Base-by-base conservation (phyloP, 1,140 invertebrate genomes). In the Caenorhabditis elegans region DNA sequence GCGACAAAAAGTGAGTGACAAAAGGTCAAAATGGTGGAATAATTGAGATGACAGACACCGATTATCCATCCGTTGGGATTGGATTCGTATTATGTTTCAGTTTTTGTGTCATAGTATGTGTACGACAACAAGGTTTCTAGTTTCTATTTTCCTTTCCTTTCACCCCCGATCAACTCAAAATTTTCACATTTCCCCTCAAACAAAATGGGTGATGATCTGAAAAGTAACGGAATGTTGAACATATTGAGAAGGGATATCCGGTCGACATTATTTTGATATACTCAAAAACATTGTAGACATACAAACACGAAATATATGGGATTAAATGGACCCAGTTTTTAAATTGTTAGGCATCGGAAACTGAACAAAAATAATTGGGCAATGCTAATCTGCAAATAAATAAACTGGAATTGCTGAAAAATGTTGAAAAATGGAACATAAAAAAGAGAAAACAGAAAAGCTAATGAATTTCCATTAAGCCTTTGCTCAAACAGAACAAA, bases 71-170 rank as follows among this genome's bases (percentile, higher is more conserved):
- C 39, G 39, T 43, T 43, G 6, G 39, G 39, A 8, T 31, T 19
- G 55, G 34, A 65, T 65, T 65, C 53, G 53, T 60, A 60, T 65
- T 34, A 65, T 65, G 55, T 65, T 26, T 65, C 55, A 36, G 55
- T 65, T 65, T 65, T 65, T 65, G 11, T 65, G 55, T 65, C 31
- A 65, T 65, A 17, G 31, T 36, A 34, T 65, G 55, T 65, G 55
- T 65, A 65, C 28, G 55, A 65, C 55, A 65, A 34, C 55, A 65
- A 65, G 55, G 31, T 65, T 65, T 65, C 55, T 36, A 65, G 28
- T 65, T 65, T 65, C 34, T 60, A n/a, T n/a, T n/a, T n/a, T n/a
- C 22, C n/a, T 26, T 8, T 26, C 49, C 24, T 24, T 53, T 19
- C 6, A 48, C 11, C n/a, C 15, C 2, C 47, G 1, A 26, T 53